These are phyloP conservation scores for Synanceia verrucosa DNA, from an alignment of 2,797 vertebrate genomes.

Conservation along the genomic window DNA sequence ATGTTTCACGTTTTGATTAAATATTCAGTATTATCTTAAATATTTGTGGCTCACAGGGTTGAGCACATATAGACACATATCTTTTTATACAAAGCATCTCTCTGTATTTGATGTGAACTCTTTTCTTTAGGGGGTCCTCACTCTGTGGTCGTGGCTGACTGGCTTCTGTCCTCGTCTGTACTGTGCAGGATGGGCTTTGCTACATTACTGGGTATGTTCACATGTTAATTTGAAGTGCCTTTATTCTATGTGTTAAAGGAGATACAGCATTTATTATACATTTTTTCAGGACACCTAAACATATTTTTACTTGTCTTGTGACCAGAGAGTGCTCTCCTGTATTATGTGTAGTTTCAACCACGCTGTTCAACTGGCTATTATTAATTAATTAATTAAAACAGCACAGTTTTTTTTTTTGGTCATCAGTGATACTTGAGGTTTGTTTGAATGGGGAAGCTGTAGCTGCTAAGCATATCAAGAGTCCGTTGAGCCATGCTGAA, in stretches of 20 bases:
- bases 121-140: conserved; percentile 91
- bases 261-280: background rate
- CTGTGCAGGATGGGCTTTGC: conserved; percentile 92
- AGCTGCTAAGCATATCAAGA: background rate
- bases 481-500: background rate
- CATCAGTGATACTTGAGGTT: background rate
- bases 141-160: conserved; percentile 86
- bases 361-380: too few species aligned
- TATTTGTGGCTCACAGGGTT: background rate
- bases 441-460: background rate
- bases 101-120: background rate
- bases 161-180: conserved; percentile 87
- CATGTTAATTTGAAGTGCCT: background rate
- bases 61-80: background rate
- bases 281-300: background rate
- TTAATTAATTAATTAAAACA: background rate
- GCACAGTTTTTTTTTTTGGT: background rate
- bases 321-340: background rate
- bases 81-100: background rate
- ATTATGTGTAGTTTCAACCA: background rate
- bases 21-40: background rate
- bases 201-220: conserved; percentile 87
- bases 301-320: background rate
- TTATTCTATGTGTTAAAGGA: background rate
- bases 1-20: conserved; percentile 4